Percentiles rank a stretch among this genome's conserved stretches.
These are phyloP conservation scores for Stigmatopora nigra DNA, from an alignment of 2,113 vertebrate genomes.

Conservation along the genomic window DNA sequence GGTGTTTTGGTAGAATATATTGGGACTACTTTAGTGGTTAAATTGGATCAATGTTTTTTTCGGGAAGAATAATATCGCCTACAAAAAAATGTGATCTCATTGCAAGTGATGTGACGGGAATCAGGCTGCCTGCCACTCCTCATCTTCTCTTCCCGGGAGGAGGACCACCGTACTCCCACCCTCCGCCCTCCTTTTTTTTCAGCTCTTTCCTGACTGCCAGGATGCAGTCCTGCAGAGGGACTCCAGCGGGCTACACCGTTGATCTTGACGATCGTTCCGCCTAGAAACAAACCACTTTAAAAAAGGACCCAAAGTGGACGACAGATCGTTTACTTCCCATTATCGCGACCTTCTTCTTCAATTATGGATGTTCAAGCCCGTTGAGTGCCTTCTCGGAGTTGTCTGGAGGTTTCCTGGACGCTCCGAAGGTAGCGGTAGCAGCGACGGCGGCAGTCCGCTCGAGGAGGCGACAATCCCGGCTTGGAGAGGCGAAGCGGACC, in stretches of 20 bases:
- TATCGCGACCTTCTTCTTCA: not conserved
- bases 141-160: not conserved
- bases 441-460: not conserved
- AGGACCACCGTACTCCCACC: slow-evolving; percentile 26
- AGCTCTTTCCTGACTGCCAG: slow-evolving; percentile 32
- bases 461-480: not conserved
- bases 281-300: not conserved
- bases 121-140: not conserved
- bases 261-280: slow-evolving; percentile 25
- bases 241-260: slow-evolving; percentile 42
- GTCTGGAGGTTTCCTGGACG: not conserved
- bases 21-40: too few relatives aligned
- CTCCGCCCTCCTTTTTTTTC: slow-evolving; percentile 33
- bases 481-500: not conserved
- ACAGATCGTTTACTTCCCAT: not conserved
- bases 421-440: too few relatives aligned
- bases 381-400: not conserved
- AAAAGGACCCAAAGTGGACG: not conserved
- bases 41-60: too few relatives aligned
- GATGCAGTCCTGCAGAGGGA: slow-evolving; percentile 50
- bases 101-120: too few relatives aligned
- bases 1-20: too few relatives aligned
- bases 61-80: too few relatives aligned
- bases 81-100: too few relatives aligned
- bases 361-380: not conserved